A percentile compares a stretch with the other conserved stretches of the same genome.
Evolutionary conservation across 1,140 invertebrate genomes (phyloP).

Genomic region (Mercenaria mercenaria): DNA sequence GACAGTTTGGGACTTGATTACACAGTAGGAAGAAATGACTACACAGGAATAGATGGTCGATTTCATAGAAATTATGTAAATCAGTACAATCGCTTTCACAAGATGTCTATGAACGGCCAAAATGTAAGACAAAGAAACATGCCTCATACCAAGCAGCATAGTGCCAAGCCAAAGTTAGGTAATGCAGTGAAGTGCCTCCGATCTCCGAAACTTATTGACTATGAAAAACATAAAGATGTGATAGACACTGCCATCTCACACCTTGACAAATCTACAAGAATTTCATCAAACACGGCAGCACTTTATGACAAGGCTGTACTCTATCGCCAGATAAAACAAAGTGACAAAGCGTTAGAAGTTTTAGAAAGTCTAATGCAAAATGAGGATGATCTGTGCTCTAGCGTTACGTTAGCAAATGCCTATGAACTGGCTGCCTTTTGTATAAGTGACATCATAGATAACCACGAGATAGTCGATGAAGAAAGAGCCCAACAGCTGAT

Average conservation of each 20-base stretch:
- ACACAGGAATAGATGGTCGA: neutral
- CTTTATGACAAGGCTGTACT: slow-evolving; percentile 22
- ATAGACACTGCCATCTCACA: neutral
- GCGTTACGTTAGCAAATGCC: neutral
- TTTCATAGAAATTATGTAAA: too few relatives aligned
- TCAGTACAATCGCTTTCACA: neutral
- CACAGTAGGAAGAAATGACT: too few relatives aligned
- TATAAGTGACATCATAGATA: neutral
- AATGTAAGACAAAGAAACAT: neutral
- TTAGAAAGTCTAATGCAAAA: slow-evolving; percentile 4
- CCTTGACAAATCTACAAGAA: neutral
- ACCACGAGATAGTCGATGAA: neutral
- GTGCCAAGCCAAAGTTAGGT: too few relatives aligned
- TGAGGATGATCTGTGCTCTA: neutral
- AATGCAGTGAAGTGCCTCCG: neutral
- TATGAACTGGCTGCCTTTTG: slow-evolving; percentile 26
- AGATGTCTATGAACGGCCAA: neutral
- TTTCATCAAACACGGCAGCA: neutral
- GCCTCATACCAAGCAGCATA: neutral
- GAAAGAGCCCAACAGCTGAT: neutral
- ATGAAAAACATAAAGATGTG: neutral
- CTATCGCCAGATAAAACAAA: neutral
- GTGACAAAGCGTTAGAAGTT: neutral
- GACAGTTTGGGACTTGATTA: too few relatives aligned
- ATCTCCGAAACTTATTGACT: neutral